These are phyloP conservation scores for Myopa testacea DNA, from an alignment of 2,888 invertebrate species.

Conservation along the genomic window DNA sequence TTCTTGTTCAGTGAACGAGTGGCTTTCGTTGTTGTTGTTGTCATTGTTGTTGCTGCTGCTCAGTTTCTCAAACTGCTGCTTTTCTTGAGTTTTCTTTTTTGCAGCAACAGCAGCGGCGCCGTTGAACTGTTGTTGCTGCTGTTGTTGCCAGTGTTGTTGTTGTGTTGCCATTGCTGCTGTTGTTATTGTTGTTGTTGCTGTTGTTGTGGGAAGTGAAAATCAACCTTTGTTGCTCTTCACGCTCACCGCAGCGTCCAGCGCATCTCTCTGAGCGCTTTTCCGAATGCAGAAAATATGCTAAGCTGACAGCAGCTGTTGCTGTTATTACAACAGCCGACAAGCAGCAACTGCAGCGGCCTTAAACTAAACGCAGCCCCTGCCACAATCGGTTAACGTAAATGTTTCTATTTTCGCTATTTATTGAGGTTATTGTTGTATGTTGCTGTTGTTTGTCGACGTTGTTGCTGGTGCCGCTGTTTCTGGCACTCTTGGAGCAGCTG, in stretches of 20 bases:
- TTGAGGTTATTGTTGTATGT: slow-evolving; percentile 33
- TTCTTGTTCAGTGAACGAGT: slow-evolving; percentile 24
- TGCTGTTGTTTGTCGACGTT: background rate
- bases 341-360: background rate
- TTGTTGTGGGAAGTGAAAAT: slow-evolving; percentile 19
- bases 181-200: background rate
- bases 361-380: background rate
- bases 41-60: background rate
- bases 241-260: slow-evolving; percentile 1
- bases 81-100: background rate
- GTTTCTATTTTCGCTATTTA: slow-evolving; percentile 34
- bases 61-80: slow-evolving; percentile 8
- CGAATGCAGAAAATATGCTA: slow-evolving; percentile 36
- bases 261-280: slow-evolving; percentile 23
- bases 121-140: slow-evolving; percentile 2
- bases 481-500: background rate
- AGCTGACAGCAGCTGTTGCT: slow-evolving; percentile 29
- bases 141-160: background rate
- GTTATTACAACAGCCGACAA: slow-evolving; percentile 1
- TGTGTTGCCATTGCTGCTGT: background rate
- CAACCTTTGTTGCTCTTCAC: slow-evolving; percentile 6
- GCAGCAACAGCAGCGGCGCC: background rate
- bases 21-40: slow-evolving; percentile 14
- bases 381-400: slow-evolving; percentile 25
- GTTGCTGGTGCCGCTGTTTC: background rate